Evolutionary conservation across 1,140 invertebrate genomes (phyloP).

Genomic region (Helicorthomorpha holstii): DNA sequence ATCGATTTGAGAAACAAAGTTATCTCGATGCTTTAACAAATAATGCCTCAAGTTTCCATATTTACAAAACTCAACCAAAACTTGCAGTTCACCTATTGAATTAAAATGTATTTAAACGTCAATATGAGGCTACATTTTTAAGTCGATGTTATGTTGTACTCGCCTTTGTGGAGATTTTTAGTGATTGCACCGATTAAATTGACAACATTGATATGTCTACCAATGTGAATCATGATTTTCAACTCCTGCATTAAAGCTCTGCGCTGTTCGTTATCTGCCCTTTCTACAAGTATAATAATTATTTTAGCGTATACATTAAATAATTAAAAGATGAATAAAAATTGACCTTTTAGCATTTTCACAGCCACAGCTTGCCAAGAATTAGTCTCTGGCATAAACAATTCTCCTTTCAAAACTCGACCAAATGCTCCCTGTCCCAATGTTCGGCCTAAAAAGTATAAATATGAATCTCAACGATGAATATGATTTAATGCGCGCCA

Average conservation of each 20-base stretch:
- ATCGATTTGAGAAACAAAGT: conserved; percentile 65
- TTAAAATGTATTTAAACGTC: no score
- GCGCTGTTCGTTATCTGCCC: conserved; percentile 18
- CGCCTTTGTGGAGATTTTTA: conserved; percentile 72
- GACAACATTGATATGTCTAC: conserved; percentile 84
- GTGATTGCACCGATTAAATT: conserved; percentile 87
- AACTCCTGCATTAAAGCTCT: conserved; percentile 70
- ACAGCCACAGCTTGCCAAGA: conserved; percentile 65
- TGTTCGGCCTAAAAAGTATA: conserved; percentile 23
- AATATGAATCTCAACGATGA: background rate
- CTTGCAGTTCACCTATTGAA: conserved; percentile 55
- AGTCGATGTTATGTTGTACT: no score
- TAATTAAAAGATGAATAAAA: conserved; percentile 35
- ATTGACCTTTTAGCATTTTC: conserved; percentile 55
- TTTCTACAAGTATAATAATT: conserved; percentile 9
- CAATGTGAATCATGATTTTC: conserved; percentile 88
- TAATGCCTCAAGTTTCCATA: conserved; percentile 81
- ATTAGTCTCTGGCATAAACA: no score
- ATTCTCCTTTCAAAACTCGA: conserved; percentile 77
- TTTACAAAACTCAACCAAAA: conserved; percentile 85
- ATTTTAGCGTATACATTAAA: background rate
- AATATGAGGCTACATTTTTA: no score
- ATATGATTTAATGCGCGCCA: no score
- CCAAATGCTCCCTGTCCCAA: conserved; percentile 84
- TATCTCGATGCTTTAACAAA: conserved; percentile 50